Base-by-base conservation (phyloP, 2,113 vertebrate genomes). In the Myotis davidii region DNA sequence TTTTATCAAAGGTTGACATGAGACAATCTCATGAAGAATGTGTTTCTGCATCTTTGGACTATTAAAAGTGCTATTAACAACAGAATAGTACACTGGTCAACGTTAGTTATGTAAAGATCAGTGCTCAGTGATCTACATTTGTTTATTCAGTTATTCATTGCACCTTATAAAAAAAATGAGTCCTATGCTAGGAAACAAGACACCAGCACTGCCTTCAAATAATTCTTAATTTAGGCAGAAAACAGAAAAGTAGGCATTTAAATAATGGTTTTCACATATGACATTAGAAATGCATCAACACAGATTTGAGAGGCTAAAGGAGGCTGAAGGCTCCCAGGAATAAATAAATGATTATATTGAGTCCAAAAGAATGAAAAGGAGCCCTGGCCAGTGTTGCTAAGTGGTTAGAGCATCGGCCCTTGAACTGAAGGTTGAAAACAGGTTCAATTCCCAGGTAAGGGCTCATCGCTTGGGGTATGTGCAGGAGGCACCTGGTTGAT, bases 211-310 rank as follows among this genome's bases (percentile, higher is more conserved):
- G 2, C 64, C 48, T 90, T 76, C 72, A 88, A 88, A 85, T 73
- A 88, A 91, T 78, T 92, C 61, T 78, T 92, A 48, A 78, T 78
- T 67, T 90, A 85, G 78, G 42, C 73, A 42, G 82, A 85, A 97
- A 95, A 90, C 2, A 85, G 39, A 61, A 69, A 72, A 72, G 23
- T 82, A 83, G 81, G 54, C 77, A 92, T 91, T 92, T 85, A 94
- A 84, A 73, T 79, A 86, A 90, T 50, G 10, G 10, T 39, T 56
- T 48, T 34, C 32, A 78, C 45, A 50, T 8, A 56, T 45, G 48
- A 81, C 42, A 88, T 74, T 17, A 81, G 32, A 76, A 85, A 90
- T 17, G 29, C 67, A 82, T 84, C 83, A 34, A 52, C 42, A 29
- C 29, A 73, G 14, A 65, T 56, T 56, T 69, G 39, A 74, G 37